Base-by-base conservation (phyloP, 2,797 vertebrate species). In the Malurus leucopterus region DNA sequence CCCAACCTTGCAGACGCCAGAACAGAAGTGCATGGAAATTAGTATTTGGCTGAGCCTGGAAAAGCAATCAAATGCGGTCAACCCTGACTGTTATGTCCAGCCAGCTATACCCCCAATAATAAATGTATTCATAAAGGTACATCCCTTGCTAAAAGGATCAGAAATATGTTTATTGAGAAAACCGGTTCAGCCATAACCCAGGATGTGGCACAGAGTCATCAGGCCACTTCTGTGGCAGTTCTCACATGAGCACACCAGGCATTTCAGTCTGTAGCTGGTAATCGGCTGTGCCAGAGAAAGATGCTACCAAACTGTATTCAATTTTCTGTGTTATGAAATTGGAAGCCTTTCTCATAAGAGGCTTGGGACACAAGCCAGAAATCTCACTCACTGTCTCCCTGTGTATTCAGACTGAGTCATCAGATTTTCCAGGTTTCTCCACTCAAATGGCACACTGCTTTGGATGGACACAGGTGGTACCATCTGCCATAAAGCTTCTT, bases 341-440 rank as follows among this genome's bases (percentile, higher is more conserved):
- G 67, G 68, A 90, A 89, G 61, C 30, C 9, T 85, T 84, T 89
- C 74, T 81, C 20, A 6, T 53, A 73, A 85, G 46, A 83, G 13
- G 40, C n/a, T 77, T 88, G 75, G 85, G 91, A 89, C 4, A 53
- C 0, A 11, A 91, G 91, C 92, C 89, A 95, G 83, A 85, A 92
- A 89, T 88, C 83, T 92, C 53, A 34, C 20, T 88, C 71, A 43
- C 61, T 84, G 41, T 73, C 71, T 92, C 81, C 64, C 79, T 84
- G 0, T 81, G 84, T 90, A 81, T 87, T 91, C 74, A 88, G 54
- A 84, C 83, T 79, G 73, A 92, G 69, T 89, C 83, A 93, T 86
- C 68, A 86, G 70, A 88, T 95, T 91, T 91, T 89, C 88, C 71
- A 88, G 41, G 61, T 88, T 94, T 87, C 87, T 76, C 85, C 23